Base-by-base conservation (phyloP, 2,797 vertebrate genomes). In the Trematomus bernacchii region DNA sequence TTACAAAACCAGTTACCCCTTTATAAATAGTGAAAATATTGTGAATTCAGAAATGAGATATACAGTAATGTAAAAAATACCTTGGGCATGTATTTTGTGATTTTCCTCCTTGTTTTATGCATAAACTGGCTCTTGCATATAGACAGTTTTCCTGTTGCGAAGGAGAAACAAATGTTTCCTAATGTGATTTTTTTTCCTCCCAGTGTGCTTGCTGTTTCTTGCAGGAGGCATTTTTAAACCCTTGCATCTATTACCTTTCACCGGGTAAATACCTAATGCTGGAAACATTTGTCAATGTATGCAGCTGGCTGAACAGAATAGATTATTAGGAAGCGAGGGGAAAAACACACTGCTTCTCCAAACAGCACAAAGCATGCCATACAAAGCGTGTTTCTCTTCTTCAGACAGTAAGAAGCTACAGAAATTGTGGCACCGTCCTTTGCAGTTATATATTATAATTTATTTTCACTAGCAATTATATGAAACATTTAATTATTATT, bases 271-370 rank as follows among this genome's bases (percentile, higher is more conserved):
- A 94, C 92, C 91, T 92, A 93, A 94, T 89, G 92, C 93, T 94
- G 93, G 93, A 94, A 94, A 94, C 94, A 96, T 95, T 95, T 95
- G 94, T 95, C 95, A 95, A 93, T 92, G 94, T 95, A 95, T 94
- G 89, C 92, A 93, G 91, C 91, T 94, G 92, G 91, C 91, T 95
- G 94, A 95, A 92, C 95, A 94, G 94, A 96, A 95, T 94, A 94
- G 94, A 96, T 96, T 94, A 96, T 96, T 95, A 94, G 94, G 86
- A 93, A 91, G 92, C 87, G 92, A 92, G 92, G 87, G 93, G 87
- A 89, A 89, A 91, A 91, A 89, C 90, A 94, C 88, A 93, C 85
- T 63, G 86, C 91, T 89, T 90, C 85, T 92, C 84, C 91, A 92
- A 92, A 93, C 90, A 92, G 84, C 87, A 87, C 83, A 77, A 76